Evolutionary conservation across 2,888 invertebrate genomes (phyloP), one percentile per base, ranked within the genome.

Genomic region (Augochlorella aurata): DNA sequence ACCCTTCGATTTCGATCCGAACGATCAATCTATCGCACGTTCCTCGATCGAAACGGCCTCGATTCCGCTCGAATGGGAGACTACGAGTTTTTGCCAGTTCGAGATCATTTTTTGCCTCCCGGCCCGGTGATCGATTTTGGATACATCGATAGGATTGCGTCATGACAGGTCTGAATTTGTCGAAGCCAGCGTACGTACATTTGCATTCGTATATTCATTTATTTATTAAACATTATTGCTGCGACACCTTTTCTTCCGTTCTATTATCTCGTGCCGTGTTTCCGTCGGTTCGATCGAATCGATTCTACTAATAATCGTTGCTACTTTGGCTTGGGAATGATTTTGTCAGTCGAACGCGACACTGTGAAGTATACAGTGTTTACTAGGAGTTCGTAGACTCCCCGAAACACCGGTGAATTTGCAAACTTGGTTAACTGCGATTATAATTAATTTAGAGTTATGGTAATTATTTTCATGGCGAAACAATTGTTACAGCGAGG

Each of bases 161-260:
- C 89, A 91, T 91, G 91, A 89, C 87, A 88, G 88, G 77, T 72
- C 83, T 84, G 80, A 79, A 84, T 86, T 81, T 80, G 84, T 80
- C 85, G 87, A 90, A 90, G 88, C 83, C 90, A 90, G 88, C 89
- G 91, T 91, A 84, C 77, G 91, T 91, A 87, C 38, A 38, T 38
- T 78, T 79, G 12, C 29, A 18, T 18, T 29, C 5, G n/a, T n/a
- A 44, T 5, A n/a, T 21, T 38, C 9, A n/a, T 44, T 58, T 18
- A n/a, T 66, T 71, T 7, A 18, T 44, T 66, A 67, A 65, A 21
- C 50, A 14, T 29, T 45, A 44, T 49, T 44, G 12, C 16, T 49
- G 0, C 14, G 24, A 58, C 63, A 29, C 21, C 65, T 21, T 10
- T 38, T n/a, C 24, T 38, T 18, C 9, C 8, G 9, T 38, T 63